These are phyloP conservation scores for Asarcornis scutulata DNA, from an alignment of 2,113 vertebrate genomes.

Conservation along the genomic window DNA sequence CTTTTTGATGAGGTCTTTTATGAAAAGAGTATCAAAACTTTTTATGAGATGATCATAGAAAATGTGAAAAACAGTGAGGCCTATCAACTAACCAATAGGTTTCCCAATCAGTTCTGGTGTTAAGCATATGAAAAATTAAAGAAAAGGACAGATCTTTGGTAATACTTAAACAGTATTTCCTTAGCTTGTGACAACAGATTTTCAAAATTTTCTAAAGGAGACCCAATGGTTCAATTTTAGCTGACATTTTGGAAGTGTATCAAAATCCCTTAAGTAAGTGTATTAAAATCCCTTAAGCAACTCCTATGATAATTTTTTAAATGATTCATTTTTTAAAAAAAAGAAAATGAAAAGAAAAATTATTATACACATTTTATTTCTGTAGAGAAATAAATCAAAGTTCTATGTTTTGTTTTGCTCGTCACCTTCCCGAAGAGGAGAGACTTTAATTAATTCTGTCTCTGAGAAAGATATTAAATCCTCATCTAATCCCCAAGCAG, in stretches of 20 bases:
- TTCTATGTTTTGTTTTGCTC: not conserved
- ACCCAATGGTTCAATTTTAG: not conserved
- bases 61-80: not conserved
- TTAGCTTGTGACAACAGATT: not conserved
- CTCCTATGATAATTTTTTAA: not conserved
- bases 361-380: not conserved
- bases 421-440: slow-evolving; percentile 1
- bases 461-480: slow-evolving; percentile 32
- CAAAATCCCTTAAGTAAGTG: not conserved
- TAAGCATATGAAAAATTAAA: not conserved
- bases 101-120: not conserved
- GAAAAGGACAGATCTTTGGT: not conserved
- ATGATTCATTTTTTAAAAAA: not conserved
- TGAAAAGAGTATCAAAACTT: not conserved
- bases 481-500: slow-evolving; percentile 40
- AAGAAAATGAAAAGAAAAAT: not conserved
- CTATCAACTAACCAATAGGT: not conserved
- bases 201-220: not conserved
- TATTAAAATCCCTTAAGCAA: not conserved
- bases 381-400: slow-evolving; percentile 22
- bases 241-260: not conserved
- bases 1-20: not conserved
- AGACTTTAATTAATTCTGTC: slow-evolving; percentile 47
- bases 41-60: fast-evolving
- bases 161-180: not conserved